Base-by-base conservation (phyloP, 2,888 invertebrate species). In the Sminthurides aquaticus region DNA sequence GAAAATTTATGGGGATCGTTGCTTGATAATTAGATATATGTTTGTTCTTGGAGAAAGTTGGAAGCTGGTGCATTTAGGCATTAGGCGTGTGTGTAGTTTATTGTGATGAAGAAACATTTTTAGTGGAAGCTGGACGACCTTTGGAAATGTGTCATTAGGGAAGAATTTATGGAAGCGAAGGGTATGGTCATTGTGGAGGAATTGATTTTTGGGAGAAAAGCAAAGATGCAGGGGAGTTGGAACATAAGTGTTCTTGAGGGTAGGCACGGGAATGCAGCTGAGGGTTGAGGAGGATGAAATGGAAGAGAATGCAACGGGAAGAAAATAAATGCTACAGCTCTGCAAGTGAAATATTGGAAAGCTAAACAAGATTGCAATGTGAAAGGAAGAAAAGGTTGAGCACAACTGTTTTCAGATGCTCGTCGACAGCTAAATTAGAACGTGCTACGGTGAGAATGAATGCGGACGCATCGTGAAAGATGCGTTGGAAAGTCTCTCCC, bases 381-480 rank as follows among this genome's bases (percentile, higher is more conserved):
- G 8, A 34, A 22, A 20, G 52, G n/a, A n/a, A 20, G 52, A 8
- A 20, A 22, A 5, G 52, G 8, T 15, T 8, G 24, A 15, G 48
- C 11, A 11, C 15, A 43, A 11, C 11, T 43, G 48, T 43, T 15
- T 43, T 11, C 48, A 43, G 11, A 15, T 11, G 15, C 15, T 43
- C 48, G 64, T 59, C 64, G 64, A 64, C 64, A 64, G 64, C 64
- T 59, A 64, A 64, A 64, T 64, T 64, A 64, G 59, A 43, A 64
- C 43, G 43, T 34, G 15, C 43, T 34, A 11, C 15, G 43, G 43
- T n/a, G n/a, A n/a, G n/a, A n/a, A n/a, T n/a, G n/a, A n/a, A n/a
- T n/a, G n/a, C n/a, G n/a, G n/a, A n/a, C n/a, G n/a, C n/a, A n/a
- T n/a, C n/a, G n/a, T n/a, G n/a, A n/a, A n/a, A n/a, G n/a, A n/a